Base-by-base conservation (phyloP, 2,888 invertebrate genomes). In the Drosophila pullipes region DNA sequence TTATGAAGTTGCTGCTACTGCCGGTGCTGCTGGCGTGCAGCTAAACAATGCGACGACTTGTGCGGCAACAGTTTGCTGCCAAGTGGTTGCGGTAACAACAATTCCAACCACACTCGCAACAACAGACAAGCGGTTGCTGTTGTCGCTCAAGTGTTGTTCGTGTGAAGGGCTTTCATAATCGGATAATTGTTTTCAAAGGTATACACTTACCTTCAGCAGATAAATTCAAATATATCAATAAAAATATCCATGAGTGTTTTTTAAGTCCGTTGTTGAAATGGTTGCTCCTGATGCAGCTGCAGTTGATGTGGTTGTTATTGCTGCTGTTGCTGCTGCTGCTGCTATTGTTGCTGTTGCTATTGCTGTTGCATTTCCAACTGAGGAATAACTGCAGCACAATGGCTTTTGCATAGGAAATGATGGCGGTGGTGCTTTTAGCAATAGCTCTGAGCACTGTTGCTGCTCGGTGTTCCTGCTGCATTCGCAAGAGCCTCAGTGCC, bases 171-270 rank as follows among this genome's bases (percentile, higher is more conserved):
- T 49, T 55, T 67, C 52, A 65, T 61, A 59, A 78, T 70, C 62
- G 60, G 13, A 60, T 82, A 67, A 78, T 65, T 79, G 39, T 35
- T 52, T 16, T 41, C 30, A 28, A 28, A 55, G 41, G 10, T 25
- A 9, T 25, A 37, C 88, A 92, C 93, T 93, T 85, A 93, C 93
- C 92, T 93, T 93, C 93, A 90, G 93, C 93, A 92, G 93, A 93
- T 90, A 93, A 91, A 91, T 93, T 93, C 91, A 93, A 93, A 91
- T 93, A 93, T 87, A 93, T 93, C 91, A 93, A 87, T 91, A 93
- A 92, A 93, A 93, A 93, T 93, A 93, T 93, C 92, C 93, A 93
- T 91, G 93, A 93, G 92, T 92, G 93, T 91, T 93, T 93, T 90
- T 92, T 91, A 84, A 93, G 91, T 91, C 92, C 89, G 82, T 92